A percentile compares a stretch with the other conserved stretches of the same genome.
These are phyloP conservation scores for Poliocrania exsul DNA, from an alignment of 2,797 vertebrate genomes.

Conservation along the genomic window DNA sequence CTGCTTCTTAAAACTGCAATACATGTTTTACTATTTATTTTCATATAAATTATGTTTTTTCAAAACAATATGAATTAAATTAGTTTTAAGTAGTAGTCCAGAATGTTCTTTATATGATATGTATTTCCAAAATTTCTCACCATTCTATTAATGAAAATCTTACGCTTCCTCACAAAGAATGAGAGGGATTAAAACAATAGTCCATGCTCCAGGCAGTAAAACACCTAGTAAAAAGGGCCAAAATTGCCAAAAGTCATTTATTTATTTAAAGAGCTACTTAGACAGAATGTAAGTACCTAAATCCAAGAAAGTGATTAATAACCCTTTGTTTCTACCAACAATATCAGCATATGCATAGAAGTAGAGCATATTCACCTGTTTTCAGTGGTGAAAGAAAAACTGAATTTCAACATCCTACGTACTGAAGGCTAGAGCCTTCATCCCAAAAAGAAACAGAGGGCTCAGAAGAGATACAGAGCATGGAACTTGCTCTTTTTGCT, in stretches of 20 bases:
- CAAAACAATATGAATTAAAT: not conserved
- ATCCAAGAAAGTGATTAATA: not conserved
- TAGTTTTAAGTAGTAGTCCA: not conserved
- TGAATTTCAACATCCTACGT: not conserved
- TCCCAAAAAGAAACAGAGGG: not conserved
- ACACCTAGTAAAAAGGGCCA: not conserved
- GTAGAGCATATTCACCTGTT: not conserved
- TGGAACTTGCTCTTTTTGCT: not conserved
- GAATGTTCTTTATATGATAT: not conserved
- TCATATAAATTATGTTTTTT: not conserved
- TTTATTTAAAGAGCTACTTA: not conserved
- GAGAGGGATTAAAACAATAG: not conserved
- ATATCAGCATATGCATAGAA: not conserved
- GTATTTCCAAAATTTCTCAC: not conserved
- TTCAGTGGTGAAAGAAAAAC: not conserved
- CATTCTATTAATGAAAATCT: not conserved
- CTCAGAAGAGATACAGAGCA: not conserved
- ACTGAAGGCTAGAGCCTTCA: not conserved
- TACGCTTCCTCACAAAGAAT: not conserved
- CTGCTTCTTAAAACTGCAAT: not conserved
- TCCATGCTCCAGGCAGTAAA: rapidly evolving
- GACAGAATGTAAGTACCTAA: not conserved
- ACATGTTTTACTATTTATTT: not conserved
- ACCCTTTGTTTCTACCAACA: not conserved
- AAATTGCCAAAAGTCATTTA: not conserved